phyloP scores from a whole-genome alignment of 2,113 vertebrate genomes.

The Marmota monax region DNA sequence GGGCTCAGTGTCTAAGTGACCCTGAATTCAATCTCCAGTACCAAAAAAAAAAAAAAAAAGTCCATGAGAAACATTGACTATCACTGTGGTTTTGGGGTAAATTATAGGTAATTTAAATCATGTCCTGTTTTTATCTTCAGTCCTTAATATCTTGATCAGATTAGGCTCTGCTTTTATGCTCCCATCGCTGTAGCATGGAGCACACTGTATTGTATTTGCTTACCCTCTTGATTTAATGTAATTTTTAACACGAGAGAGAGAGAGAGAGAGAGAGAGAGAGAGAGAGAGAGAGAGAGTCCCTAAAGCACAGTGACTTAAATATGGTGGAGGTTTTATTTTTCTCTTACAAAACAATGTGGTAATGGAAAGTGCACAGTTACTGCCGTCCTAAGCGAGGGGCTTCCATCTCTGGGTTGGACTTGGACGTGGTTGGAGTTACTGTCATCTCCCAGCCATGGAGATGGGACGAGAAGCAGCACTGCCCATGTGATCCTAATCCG shows the following conservation, averaged over 20 bases:
- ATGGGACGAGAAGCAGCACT: background rate
- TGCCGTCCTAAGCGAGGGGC: background rate
- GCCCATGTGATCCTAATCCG: background rate
- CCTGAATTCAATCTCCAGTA: too few relatives aligned
- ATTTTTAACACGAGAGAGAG: too few relatives aligned
- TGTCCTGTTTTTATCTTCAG: background rate
- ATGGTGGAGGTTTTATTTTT: background rate
- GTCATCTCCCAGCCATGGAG: background rate
- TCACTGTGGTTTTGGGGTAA: background rate
- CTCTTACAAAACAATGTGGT: background rate
- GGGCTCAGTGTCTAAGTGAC: too few relatives aligned
- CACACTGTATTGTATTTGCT: background rate
- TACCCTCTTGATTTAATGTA: background rate
- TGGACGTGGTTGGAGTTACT: background rate
- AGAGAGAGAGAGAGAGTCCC: background rate
- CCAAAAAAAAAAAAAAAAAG: too few relatives aligned
- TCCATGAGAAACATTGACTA: background rate
- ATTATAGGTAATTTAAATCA: background rate
- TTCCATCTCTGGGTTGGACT: background rate
- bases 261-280: too few relatives aligned
- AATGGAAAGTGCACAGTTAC: background rate
- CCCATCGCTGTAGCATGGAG: background rate
- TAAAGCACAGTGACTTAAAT: background rate
- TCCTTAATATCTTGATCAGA: background rate
- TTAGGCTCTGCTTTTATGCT: background rate